Base-by-base conservation (phyloP, 2,113 vertebrate species). In the Xerus inauris region DNA sequence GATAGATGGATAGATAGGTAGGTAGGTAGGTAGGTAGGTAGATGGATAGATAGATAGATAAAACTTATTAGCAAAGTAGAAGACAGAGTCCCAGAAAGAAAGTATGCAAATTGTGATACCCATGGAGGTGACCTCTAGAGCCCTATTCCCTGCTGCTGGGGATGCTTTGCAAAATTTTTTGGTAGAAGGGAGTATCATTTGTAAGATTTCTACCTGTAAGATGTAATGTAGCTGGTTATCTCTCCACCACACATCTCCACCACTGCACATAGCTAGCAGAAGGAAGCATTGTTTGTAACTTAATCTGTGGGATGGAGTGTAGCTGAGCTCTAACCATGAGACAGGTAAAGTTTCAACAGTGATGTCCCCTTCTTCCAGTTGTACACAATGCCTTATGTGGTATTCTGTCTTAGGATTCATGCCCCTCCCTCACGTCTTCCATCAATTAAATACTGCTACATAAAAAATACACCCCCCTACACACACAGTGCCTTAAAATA, bases 31-130 rank as follows among this genome's bases (percentile, higher is more conserved):
- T 47, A 47, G 45, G 45, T 47, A 8, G 13, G 16, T 51, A 14
- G 49, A 14, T 51, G 14, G 14, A 14, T 5, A 14, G 49, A 14
- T 8, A 22, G 2, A 57, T 22, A 57, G n/a, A 75, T 9, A 69
- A 87, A 77, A 89, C 75, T 89, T 79, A 40, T 94, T 73, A 89
- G 64, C 49, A 28, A 54, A 84, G 30, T 64, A 59, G 81, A 54
- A 87, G 62, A 35, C 13, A 62, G 38, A n/a, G 32, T 38, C 38
- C 32, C 51, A 10, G 51, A 38, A 79, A 80, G 69, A 83, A 89
- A 87, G 24, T 32, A 2, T 75, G 49, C 51, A 40, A 40, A 28
- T 17, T n/a, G 32, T 40, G 16, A 83, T 8, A 16, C 49, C 16
- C 62, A 38, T 42, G 35, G 35, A 72, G 19, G 32, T 42, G 47